These are phyloP conservation scores for Eidolon dupreanum DNA, from an alignment of 2,797 vertebrate genomes.

Conservation along the genomic window DNA sequence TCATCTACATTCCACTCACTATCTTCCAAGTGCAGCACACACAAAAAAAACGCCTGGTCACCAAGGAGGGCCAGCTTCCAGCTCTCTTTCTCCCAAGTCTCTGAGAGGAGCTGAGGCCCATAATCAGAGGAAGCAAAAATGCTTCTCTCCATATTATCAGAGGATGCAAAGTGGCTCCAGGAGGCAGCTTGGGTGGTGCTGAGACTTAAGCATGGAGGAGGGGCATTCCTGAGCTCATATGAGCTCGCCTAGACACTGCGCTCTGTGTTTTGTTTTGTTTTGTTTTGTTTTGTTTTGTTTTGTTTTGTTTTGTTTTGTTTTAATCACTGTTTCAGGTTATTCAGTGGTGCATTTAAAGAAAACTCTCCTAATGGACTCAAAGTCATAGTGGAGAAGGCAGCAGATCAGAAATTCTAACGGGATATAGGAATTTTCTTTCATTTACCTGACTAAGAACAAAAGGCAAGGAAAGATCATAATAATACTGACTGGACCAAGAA, in stretches of 20 bases:
- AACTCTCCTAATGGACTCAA: neutral
- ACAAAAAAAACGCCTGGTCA: neutral
- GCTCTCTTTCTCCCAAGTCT: neutral
- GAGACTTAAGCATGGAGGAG: neutral
- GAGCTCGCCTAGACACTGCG: neutral
- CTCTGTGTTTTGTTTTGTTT: neutral
- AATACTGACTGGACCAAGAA: neutral
- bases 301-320: neutral
- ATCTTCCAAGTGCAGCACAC: neutral
- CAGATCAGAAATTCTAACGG: neutral
- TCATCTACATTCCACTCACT: neutral
- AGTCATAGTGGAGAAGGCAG: neutral
- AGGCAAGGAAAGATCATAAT: neutral
- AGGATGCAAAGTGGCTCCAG: neutral
- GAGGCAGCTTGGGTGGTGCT: neutral
- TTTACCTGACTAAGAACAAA: neutral
- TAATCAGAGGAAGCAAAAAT: neutral
- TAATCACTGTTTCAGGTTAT: neutral
- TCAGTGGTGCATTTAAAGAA: neutral
- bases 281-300: too few species aligned
- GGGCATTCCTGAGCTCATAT: neutral
- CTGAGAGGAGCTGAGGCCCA: neutral
- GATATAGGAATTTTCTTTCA: neutral
- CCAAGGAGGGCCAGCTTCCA: neutral
- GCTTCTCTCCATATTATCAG: neutral